phyloP scores from a whole-genome alignment of 2,888 invertebrate genomes.

The Leistus spinibarbis region DNA sequence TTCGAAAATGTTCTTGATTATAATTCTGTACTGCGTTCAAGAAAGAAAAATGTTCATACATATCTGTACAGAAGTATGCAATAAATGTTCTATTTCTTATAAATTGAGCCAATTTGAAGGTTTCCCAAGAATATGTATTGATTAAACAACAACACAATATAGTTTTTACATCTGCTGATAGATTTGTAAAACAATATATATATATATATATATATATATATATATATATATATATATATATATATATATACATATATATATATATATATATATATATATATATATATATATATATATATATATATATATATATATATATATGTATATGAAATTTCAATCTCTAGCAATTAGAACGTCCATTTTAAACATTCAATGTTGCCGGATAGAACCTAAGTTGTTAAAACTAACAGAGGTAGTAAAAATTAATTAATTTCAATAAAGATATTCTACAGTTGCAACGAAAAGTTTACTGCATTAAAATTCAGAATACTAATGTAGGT shows the following conservation, averaged over 20 bases:
- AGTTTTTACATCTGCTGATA: background rate
- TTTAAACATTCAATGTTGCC: too few relatives aligned
- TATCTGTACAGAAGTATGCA: too few relatives aligned
- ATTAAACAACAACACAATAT: background rate
- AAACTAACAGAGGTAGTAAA: background rate
- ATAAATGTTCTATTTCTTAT: background rate
- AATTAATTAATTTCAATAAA: background rate
- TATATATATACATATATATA: slow-evolving; percentile 21
- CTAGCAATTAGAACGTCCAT: too few relatives aligned
- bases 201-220: slow-evolving; percentile 24
- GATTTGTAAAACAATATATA: background rate
- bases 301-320: slow-evolving; percentile 20
- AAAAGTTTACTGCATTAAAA: background rate
- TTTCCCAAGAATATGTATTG: background rate
- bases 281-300: slow-evolving; percentile 22
- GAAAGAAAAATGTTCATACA: too few relatives aligned
- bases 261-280: slow-evolving; percentile 22
- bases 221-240: slow-evolving; percentile 16
- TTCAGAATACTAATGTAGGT: background rate
- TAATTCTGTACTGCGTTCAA: too few relatives aligned
- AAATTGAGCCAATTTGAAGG: background rate
- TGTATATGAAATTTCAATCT: too few relatives aligned
- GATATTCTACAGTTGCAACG: background rate
- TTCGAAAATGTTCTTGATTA: too few relatives aligned
- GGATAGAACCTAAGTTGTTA: too few relatives aligned